Evolutionary conservation across 2,113 vertebrate species (phyloP), one percentile per base, ranked within the genome.

Genomic region (Cariama cristata): DNA sequence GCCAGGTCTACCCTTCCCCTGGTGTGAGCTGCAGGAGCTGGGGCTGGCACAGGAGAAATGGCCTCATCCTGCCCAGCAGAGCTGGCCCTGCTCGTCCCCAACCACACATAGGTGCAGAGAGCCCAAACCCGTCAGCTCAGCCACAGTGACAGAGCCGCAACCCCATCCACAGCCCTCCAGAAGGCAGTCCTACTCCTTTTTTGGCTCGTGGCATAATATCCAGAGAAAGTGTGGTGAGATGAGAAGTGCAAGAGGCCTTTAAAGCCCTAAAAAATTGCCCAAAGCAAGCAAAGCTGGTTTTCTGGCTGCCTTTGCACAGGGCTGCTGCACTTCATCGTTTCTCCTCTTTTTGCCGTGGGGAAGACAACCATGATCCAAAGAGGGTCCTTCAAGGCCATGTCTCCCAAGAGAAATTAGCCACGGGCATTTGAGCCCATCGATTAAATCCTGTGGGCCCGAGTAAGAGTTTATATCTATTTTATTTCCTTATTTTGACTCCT

Each of bases 401-500:
- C 22, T 88, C 85, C 74, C 47, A 33, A 30, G 32, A 69, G 67
- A 87, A 96, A 94, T 62, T n/a, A 87, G 20, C 69, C 26, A 47
- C 4, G 4, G 79, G 66, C 79, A 53, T 91, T 63, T 67, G 40
- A 94, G 62, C 33, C 40, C 22, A 30, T 79, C 35, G 42, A 22
- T 66, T 82, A 82, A 69, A 62, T 47, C 42, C 45, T 8, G 4
- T 18, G 21, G 58, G 63, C 28, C 60, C 68, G 76, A 88, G 95
- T 88, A 90, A 81, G 74, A 79, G 68, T 86, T 86, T 91, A 76
- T 83, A 50, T 42, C 24, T 28, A 7, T 83, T 83, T 97, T 94
- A 94, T 86, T 97, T 97, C 93, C 88, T 87, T 90, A 66, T 67
- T 94, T 90, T 79, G 64, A 87, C 73, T 90, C 85, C 75, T 73